Evolutionary conservation across 2,888 invertebrate species (phyloP), one percentile per base, ranked within the genome.

Genomic region (Brenthis daphne): DNA sequence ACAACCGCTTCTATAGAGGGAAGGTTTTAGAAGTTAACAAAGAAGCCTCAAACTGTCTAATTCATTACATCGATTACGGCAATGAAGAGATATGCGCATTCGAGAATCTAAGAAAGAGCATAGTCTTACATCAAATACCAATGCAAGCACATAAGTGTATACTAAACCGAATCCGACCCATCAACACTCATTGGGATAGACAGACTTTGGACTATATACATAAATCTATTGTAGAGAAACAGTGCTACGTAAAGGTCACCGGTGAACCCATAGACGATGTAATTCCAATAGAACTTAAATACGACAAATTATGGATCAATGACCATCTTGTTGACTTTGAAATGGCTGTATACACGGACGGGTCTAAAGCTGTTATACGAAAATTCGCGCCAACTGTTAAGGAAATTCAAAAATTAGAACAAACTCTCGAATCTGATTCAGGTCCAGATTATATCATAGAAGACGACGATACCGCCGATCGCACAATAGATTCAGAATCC

Each of bases 51-150:
- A 77, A 80, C 64, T 87, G 95, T 72, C 73, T 90, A 66, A 94
- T 97, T 0, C 89, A 94, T 64, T 97, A 96, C 85, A 93, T 98
- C 1, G 98, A 98, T 87, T 98, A 96, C 80, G 98, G 98, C 0
- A 97, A 97, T 80, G 90, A 94, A 54, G 97, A 98, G 83, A 82
- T 85, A 0, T 94, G 96, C 68, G 76, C 88, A 0, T 87, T 93
- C 14, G 82, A 87, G 1, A 92, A 95, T 65, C 78, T 97, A 64
- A 90, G 95, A 24, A 95, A 94, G 73, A 93, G 93, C 75, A 92
- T 95, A 1, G 93, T 95, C 6, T 93, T 95, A 57, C 89, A 94
- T 0, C 89, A 96, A 63, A 90, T 96, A 67, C 96, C 96, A 0
- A 92, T 94, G 14, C 94, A 96, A 81, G 94, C 95, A 0, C 93